A percentile compares a stretch with the other conserved stretches of the same genome.
phyloP scores from a whole-genome alignment of 2,113 vertebrate genomes.

The Turdus rufiventris region DNA sequence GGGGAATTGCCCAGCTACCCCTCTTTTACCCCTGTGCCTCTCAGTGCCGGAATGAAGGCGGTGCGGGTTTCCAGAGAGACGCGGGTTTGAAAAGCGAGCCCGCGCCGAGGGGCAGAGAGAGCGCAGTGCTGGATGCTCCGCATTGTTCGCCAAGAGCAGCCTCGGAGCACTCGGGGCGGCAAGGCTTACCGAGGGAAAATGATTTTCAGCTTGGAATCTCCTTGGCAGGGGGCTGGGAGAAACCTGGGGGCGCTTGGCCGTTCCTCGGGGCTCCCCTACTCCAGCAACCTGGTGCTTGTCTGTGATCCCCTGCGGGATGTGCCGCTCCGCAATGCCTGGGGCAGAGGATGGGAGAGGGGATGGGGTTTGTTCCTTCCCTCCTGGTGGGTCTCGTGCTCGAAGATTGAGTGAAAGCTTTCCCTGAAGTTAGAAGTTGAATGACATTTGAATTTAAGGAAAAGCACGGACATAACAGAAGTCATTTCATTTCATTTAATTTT shows the following conservation, averaged over 20 bases:
- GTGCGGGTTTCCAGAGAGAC: conserved; percentile 47
- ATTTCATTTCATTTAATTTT: neutral
- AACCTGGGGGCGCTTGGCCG: neutral
- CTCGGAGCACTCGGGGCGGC: neutral
- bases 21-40: conserved; percentile 16
- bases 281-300: neutral
- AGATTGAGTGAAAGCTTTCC: neutral
- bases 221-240: neutral
- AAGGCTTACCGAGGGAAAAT: neutral
- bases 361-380: neutral
- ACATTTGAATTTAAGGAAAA: neutral
- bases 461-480: neutral
- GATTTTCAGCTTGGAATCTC: conserved; percentile 10
- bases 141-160: conserved; percentile 17
- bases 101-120: neutral
- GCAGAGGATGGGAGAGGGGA: neutral
- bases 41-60: conserved; percentile 29
- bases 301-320: neutral
- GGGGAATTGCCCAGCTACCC: neutral
- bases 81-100: conserved; percentile 46
- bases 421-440: neutral
- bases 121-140: conserved; percentile 16
- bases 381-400: neutral
- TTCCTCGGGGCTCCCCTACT: neutral
- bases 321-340: neutral